Evolutionary conservation across 1,140 invertebrate species (phyloP), one percentile per base, ranked within the genome.

Genomic region (Caenorhabditis remanei): DNA sequence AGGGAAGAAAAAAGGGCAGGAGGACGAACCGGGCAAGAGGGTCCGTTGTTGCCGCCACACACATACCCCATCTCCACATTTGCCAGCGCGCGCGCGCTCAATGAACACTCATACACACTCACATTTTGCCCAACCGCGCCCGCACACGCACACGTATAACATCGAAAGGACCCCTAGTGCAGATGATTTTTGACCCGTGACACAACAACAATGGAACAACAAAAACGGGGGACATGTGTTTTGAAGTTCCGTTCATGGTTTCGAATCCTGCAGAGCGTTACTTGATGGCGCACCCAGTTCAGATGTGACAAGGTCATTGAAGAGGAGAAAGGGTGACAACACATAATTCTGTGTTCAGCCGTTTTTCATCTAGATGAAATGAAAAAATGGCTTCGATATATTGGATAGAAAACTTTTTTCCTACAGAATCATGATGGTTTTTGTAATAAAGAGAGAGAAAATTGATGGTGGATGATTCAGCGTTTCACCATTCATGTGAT

Each of bases 401-500:
- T 13, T 19, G 55, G 55, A n/a, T 19, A n/a, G 55, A 58, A 58
- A 58, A 14, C 19, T 4, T 58, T n/a, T 58, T 58, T 53, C 16
- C 50, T 53, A 53, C 50, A 32, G 32, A 32, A 32, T 32, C 50
- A 19, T 58, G 14, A n/a, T 6, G n/a, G n/a, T n/a, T 19, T 19
- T n/a, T 14, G 55, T 58, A 58, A n/a, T 14, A 58, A 58, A n/a
- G n/a, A 58, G n/a, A 58, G n/a, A 58, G 14, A 58, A 58, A 58
- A 58, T n/a, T 14, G 41, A 71, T 9, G 24, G 11, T 32, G 32
- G 32, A 32, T 32, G 32, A 32, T 32, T 32, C 67, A 46, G n/a
- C 19, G 67, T 46, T 46, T 71, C 40, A 48, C 41, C n/a, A 19
- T 50, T 50, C 21, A 79, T 79, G 71, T 79, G 71, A 79, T 79